phyloP scores from a whole-genome alignment of 53 echinoderm and acorn worm species.

The Echinarachnius parma region DNA sequence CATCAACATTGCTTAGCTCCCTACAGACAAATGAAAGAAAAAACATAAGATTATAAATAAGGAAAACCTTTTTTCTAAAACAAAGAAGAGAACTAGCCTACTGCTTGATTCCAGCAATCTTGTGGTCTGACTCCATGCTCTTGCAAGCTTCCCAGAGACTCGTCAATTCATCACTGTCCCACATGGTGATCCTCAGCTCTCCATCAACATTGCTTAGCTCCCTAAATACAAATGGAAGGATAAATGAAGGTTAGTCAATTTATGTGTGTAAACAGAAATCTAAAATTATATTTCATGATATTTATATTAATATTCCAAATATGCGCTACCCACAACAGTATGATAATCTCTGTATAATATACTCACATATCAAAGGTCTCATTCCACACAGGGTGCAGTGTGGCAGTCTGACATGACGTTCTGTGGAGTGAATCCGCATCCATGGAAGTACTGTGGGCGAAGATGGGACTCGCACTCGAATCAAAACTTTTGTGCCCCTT shows the following conservation, averaged over 20 bases:
- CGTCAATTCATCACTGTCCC: conserved; percentile 95
- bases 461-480: background rate
- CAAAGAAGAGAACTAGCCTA: no score
- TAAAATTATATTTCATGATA: no score
- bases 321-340: no score
- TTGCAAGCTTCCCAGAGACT: conserved; percentile 85
- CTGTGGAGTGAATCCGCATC: conserved; percentile 69
- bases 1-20: conserved; percentile 19
- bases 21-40: no score
- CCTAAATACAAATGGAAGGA: no score
- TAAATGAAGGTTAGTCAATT: no score
- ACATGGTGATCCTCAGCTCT: conserved; percentile 77
- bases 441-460: conserved; percentile 37
- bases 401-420: conserved; percentile 67
- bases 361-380: conserved; percentile 92
- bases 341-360: no score
- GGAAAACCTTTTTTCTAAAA: no score
- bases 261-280: no score
- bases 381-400: conserved; percentile 94
- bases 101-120: conserved; percentile 91
- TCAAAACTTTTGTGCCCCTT: conserved; percentile 42
- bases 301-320: no score
- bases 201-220: conserved; percentile 22
- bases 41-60: no score
- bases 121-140: conserved; percentile 85